Evolutionary conservation across 1,140 invertebrate species (phyloP).

Genomic region (Pseudoatta argentina): DNA sequence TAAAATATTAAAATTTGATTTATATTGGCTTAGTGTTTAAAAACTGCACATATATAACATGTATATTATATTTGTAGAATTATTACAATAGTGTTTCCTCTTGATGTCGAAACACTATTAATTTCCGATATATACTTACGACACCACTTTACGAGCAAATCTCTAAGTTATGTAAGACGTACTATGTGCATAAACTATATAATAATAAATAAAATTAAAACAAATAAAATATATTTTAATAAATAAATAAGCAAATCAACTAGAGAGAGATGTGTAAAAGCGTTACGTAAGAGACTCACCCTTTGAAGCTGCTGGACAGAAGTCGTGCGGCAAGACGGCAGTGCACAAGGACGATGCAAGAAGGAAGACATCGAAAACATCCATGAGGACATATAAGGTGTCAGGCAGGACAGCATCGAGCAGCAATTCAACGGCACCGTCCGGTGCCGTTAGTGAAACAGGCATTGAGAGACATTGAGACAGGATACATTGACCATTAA

Average conservation of each 20-base stretch:
- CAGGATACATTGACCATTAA: conserved; percentile 79
- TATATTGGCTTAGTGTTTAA: neutral
- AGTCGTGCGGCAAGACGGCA: conserved; percentile 82
- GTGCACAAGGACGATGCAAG: conserved; percentile 85
- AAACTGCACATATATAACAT: neutral
- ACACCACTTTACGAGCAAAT: neutral
- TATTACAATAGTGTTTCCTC: neutral
- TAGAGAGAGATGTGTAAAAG: conserved; percentile 37
- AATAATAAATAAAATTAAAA: neutral
- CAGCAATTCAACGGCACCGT: conserved; percentile 80
- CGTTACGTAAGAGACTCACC: conserved; percentile 79
- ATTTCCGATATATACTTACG: conserved; percentile 26
- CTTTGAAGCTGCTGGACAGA: conserved; percentile 83
- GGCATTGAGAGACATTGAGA: conserved; percentile 79
- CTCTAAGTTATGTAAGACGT: neutral
- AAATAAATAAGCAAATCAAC: conserved; percentile 46
- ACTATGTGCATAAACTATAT: conserved; percentile 13
- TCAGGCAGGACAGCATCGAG: conserved; percentile 83
- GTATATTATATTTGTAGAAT: neutral
- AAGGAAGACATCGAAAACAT: conserved; percentile 86
- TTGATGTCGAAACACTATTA: neutral
- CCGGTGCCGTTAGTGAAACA: conserved; percentile 75
- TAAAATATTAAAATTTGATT: conserved; percentile 11
- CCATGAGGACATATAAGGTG: conserved; percentile 83
- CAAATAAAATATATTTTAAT: conserved; percentile 6